Evolutionary conservation across 2,888 invertebrate species (phyloP), one percentile per base, ranked within the genome.

Genomic region (Sericinus montela): DNA sequence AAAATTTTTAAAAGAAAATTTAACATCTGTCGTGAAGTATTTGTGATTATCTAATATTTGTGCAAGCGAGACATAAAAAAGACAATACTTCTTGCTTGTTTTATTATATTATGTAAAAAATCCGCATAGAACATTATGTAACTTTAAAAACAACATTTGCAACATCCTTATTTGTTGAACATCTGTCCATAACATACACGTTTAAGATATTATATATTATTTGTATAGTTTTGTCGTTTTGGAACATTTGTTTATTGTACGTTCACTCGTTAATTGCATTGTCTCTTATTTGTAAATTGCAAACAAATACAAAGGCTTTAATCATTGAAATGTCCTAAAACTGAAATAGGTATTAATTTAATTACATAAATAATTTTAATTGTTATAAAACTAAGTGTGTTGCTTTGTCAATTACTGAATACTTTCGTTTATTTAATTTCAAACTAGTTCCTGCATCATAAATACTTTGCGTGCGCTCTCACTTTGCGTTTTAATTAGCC

Each of bases 401-500:
- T 19, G 19, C 2, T 19, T 2, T 19, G 19, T 19, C 5, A 25
- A 25, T 8, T 7, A 45, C 15, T 44, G 14, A 7, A 8, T 11
- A 38, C 23, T 38, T 38, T 38, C 25, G 11, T 38, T 42, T n/a
- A 30, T 34, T 5, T 16, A 38, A 34, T 10, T n/a, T 42, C 13
- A n/a, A 35, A 44, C 36, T 25, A 28, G 35, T 36, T 36, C 15
- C 5, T 35, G 28, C 8, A 8, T 6, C 19, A 25, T 25, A 8
- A 8, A 8, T 25, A 38, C 37, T 25, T 15, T 16, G 29, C 29
- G 13, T 28, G 15, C 28, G 30, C 45, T 37, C 16, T 19, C 30
- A 16, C 15, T 16, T 41, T 42, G 19, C 16, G 8, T 41, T 41
- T 29, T 37, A 36, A 48, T 41, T 36, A 42, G 30, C 28, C 16